Percentiles rank a stretch among this genome's conserved stretches.
phyloP scores from a whole-genome alignment of 2,888 invertebrate genomes.

The Plagiodera versicolora region DNA sequence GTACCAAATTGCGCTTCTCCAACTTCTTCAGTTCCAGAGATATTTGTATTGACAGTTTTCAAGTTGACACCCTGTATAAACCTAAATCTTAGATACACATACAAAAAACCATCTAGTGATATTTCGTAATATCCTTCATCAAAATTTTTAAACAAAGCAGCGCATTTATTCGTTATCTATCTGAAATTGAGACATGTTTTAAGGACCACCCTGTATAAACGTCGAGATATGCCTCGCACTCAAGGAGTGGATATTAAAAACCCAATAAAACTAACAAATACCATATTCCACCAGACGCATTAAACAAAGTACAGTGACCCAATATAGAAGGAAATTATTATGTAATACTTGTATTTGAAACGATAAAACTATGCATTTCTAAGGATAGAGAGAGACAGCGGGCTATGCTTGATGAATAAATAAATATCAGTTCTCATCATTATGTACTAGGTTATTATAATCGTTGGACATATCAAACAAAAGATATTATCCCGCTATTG shows the following conservation, averaged over 20 bases:
- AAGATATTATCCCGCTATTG: not conserved
- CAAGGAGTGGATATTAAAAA: not conserved
- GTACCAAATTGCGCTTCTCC: too few relatives aligned
- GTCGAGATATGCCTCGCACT: too few relatives aligned
- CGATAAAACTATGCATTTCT: not conserved
- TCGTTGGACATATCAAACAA: not conserved
- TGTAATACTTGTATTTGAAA: constrained; percentile 7
- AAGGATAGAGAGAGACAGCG: not conserved
- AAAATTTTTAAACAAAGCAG: too few relatives aligned
- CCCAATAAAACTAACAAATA: not conserved
- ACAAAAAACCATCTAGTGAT: too few relatives aligned
- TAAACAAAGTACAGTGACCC: constrained; percentile 17
- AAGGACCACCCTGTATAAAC: too few relatives aligned
- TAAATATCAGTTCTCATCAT: not conserved
- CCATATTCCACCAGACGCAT: not conserved
- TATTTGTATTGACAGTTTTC: too few relatives aligned
- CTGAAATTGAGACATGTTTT: too few relatives aligned
- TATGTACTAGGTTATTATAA: not conserved
- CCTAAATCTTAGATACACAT: too few relatives aligned
- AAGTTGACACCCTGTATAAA: too few relatives aligned
- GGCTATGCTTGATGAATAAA: not conserved
- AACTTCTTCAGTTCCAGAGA: too few relatives aligned
- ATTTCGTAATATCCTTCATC: too few relatives aligned
- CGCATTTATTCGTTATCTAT: too few relatives aligned
- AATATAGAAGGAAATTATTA: constrained; percentile 17